phyloP scores from a whole-genome alignment of 1,140 invertebrate genomes.

The Drosophila navojoa region DNA sequence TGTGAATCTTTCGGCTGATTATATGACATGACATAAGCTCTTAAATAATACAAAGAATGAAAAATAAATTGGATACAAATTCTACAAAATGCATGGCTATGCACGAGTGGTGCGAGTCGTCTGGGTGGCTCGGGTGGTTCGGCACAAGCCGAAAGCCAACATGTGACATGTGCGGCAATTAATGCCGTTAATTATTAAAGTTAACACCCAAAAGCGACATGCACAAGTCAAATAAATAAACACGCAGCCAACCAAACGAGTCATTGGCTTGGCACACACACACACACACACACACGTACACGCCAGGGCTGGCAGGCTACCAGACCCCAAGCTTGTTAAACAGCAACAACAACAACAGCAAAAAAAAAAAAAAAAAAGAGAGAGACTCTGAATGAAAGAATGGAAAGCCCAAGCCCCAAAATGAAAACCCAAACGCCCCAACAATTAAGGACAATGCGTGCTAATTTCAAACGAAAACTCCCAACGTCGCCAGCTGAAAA shows the following conservation, averaged over 20 bases:
- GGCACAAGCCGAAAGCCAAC: constrained; percentile 51
- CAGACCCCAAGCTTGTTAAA: constrained; percentile 1
- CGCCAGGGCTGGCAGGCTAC: neutral
- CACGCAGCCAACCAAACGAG: constrained; percentile 62
- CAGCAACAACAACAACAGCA: neutral
- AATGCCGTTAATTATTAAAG: constrained; percentile 82
- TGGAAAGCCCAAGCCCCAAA: constrained; percentile 30
- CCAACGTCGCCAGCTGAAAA: constrained; percentile 41
- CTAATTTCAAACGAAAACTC: constrained; percentile 76
- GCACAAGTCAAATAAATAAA: constrained; percentile 82
- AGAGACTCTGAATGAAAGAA: neutral
- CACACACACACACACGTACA: neutral
- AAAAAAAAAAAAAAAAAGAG: neutral
- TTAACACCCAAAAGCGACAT: constrained; percentile 82
- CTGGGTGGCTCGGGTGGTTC: neutral
- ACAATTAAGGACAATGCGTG: constrained; percentile 78
- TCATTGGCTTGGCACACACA: constrained; percentile 21
- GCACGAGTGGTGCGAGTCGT: constrained; percentile 21
- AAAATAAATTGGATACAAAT: constrained; percentile 34
- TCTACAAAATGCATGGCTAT: constrained; percentile 24
- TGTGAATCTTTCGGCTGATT: constrained; percentile 5
- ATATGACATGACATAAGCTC: constrained; percentile 64
- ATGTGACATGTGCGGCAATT: constrained; percentile 81
- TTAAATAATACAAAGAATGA: constrained; percentile 49
- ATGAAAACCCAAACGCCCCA: constrained; percentile 59